Evolutionary conservation across 1,140 invertebrate genomes (phyloP).

Genomic region (Samia ricini): DNA sequence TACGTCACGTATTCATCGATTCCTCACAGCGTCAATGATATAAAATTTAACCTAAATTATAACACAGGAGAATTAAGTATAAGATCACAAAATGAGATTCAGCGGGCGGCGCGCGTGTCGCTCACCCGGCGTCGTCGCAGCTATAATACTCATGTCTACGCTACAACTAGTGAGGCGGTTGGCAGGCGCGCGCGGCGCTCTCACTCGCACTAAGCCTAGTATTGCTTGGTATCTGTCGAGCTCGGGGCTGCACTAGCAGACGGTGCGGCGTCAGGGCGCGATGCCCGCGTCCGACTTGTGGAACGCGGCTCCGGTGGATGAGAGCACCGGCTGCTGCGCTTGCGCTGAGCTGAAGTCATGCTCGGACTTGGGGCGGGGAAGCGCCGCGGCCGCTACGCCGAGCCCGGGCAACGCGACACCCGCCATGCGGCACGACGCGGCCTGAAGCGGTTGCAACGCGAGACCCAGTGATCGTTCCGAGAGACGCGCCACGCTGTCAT

Average conservation of each 20-base stretch:
- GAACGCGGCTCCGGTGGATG: slow-evolving; percentile 81
- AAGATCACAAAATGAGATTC: slow-evolving; percentile 78
- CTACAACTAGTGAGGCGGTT: slow-evolving; percentile 69
- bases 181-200: slow-evolving; percentile 27
- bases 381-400: slow-evolving; percentile 77
- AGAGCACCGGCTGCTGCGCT: slow-evolving; percentile 56
- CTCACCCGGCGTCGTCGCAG: slow-evolving; percentile 70
- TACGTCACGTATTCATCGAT: slow-evolving; percentile 66
- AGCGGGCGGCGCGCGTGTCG: slow-evolving; percentile 57
- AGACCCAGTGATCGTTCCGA: slow-evolving; percentile 83
- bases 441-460: slow-evolving; percentile 82
- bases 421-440: slow-evolving; percentile 77
- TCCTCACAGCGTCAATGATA: slow-evolving; percentile 76
- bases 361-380: slow-evolving; percentile 90
- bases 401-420: slow-evolving; percentile 81
- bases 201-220: slow-evolving; percentile 71
- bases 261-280: slow-evolving; percentile 85
- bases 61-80: slow-evolving; percentile 78
- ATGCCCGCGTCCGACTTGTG: slow-evolving; percentile 89
- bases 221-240: slow-evolving; percentile 58
- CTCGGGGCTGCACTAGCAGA: slow-evolving; percentile 77
- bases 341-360: slow-evolving; percentile 87
- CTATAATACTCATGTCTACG: slow-evolving; percentile 70
- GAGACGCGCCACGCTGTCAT: slow-evolving; percentile 85
- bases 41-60: slow-evolving; percentile 78